These are phyloP conservation scores for Sinotaia quadrata DNA, from an alignment of 2,888 invertebrate species.

Conservation along the genomic window DNA sequence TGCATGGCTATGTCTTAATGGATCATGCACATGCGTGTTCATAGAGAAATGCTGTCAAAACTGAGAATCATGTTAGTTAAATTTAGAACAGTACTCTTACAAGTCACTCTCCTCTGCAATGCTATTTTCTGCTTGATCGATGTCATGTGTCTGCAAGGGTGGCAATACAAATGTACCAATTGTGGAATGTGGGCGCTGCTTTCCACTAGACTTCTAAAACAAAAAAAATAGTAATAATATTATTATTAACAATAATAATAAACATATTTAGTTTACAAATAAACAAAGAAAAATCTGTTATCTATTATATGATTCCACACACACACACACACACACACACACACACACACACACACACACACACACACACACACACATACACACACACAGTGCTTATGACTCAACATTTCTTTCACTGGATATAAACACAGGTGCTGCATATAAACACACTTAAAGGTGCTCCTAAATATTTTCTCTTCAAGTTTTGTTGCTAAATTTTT, in stretches of 20 bases:
- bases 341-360: not conserved
- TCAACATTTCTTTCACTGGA: too few species aligned
- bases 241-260: too few species aligned
- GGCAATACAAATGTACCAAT: slow-evolving; percentile 62
- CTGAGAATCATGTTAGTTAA: too few species aligned
- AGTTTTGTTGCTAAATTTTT: too few species aligned
- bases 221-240: too few species aligned
- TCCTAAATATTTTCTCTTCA: too few species aligned
- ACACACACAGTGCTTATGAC: not conserved
- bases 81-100: too few species aligned
- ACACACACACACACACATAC: not conserved
- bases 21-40: not conserved
- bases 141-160: slow-evolving; percentile 47
- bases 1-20: not conserved
- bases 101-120: slow-evolving; percentile 37
- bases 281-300: not conserved
- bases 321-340: not conserved
- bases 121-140: slow-evolving; percentile 43
- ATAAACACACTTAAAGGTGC: too few species aligned
- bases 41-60: not conserved
- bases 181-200: slow-evolving; percentile 58
- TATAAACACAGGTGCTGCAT: too few species aligned
- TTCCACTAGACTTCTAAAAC: slow-evolving; percentile 33
- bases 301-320: not conserved
- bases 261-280: not conserved